These are phyloP conservation scores for Delphinapterus leucas DNA, from an alignment of 2,113 vertebrate species.

Conservation along the genomic window DNA sequence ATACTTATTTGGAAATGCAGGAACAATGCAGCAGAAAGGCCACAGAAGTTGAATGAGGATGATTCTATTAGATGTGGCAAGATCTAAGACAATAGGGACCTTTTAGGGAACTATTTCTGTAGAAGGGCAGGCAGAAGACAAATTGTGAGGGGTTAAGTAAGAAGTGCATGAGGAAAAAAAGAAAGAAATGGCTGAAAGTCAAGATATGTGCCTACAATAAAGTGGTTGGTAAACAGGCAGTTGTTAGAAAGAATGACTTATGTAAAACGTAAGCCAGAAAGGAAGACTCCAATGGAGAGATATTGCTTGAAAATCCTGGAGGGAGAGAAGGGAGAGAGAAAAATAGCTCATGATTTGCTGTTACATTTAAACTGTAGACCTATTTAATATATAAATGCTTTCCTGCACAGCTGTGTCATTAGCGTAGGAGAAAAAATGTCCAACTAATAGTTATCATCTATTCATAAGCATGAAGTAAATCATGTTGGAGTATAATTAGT, in stretches of 20 bases:
- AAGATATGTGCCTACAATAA: background rate
- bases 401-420: slow-evolving; percentile 1
- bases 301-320: background rate
- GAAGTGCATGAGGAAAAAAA: background rate
- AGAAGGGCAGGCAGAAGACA: background rate
- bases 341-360: background rate
- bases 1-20: background rate
- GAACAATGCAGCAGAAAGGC: background rate
- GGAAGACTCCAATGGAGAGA: background rate
- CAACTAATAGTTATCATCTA: slow-evolving; percentile 45
- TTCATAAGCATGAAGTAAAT: slow-evolving; percentile 62
- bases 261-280: background rate
- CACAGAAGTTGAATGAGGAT: background rate
- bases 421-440: background rate
- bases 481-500: slow-evolving; percentile 58
- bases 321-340: background rate
- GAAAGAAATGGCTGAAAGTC: background rate
- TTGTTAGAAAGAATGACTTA: background rate
- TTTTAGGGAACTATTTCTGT: slow-evolving; percentile 18
- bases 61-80: background rate
- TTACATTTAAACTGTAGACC: background rate
- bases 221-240: background rate
- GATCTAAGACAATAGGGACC: background rate
- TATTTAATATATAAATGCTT: slow-evolving; percentile 39
- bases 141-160: background rate